These are phyloP conservation scores for Dendronephthya gigantea DNA, from an alignment of 64 coral and sea anemone species.

Conservation along the genomic window DNA sequence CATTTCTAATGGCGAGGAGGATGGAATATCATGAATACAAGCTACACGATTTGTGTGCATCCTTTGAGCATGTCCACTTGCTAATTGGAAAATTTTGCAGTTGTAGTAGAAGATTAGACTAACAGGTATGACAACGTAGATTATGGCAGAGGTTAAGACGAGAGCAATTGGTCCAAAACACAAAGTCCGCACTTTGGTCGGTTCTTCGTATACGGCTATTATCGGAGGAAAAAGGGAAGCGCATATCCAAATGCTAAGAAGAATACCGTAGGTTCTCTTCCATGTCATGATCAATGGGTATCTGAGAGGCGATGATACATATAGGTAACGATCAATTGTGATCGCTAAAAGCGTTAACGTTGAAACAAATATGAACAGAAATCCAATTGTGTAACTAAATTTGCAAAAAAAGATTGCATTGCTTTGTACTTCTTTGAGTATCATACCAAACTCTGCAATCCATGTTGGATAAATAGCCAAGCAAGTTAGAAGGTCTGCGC, in stretches of 20 bases:
- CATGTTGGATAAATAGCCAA: neutral
- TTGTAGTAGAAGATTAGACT: neutral
- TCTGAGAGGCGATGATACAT: neutral
- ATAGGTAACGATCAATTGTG: neutral
- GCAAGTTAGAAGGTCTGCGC: neutral
- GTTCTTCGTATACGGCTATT: neutral
- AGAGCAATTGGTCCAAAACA: neutral
- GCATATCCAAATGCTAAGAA: neutral
- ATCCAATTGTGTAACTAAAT: neutral
- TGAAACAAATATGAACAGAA: neutral
- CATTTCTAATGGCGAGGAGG: no score
- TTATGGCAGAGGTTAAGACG: neutral
- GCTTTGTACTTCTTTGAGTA: neutral
- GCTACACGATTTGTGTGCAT: neutral
- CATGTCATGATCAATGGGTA: neutral
- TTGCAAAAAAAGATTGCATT: neutral
- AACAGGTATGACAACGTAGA: neutral
- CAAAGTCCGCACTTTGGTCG: neutral
- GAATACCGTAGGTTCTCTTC: neutral
- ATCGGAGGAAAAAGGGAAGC: neutral
- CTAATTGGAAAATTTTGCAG: neutral
- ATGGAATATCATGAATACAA: no score
- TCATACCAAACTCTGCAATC: neutral
- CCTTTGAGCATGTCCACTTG: neutral
- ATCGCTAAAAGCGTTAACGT: neutral